These are phyloP conservation scores for Poecile montanus DNA, from an alignment of 2,797 vertebrate species.

Conservation along the genomic window DNA sequence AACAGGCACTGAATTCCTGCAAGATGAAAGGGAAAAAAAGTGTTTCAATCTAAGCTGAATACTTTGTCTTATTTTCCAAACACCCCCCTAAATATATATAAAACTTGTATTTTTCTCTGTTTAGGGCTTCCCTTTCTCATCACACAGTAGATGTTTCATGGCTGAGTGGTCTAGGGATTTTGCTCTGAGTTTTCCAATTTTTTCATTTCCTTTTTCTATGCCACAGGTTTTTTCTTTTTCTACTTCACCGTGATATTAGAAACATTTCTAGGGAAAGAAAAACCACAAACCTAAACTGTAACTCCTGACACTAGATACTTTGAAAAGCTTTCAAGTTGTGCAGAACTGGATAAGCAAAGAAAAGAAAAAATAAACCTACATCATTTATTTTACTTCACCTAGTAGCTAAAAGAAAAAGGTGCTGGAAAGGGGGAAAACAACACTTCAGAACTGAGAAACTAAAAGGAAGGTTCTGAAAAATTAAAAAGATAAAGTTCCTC, in stretches of 20 bases:
- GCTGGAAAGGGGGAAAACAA: constrained; percentile 9
- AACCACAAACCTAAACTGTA: constrained; percentile 35
- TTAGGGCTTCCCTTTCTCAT: not conserved
- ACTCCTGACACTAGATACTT: constrained; percentile 29
- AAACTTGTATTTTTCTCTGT: not conserved
- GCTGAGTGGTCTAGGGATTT: constrained; percentile 19
- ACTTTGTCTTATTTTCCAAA: not conserved
- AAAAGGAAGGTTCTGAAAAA: constrained; percentile 42
- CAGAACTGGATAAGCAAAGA: constrained; percentile 48
- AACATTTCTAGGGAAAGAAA: constrained; percentile 35
- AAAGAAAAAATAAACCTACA: constrained; percentile 49
- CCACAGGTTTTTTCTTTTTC: not conserved
- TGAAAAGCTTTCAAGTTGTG: constrained; percentile 63
- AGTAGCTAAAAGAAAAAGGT: constrained; percentile 43
- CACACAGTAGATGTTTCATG: not conserved
- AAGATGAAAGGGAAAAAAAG: accelerated
- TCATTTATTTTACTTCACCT: constrained; percentile 43
- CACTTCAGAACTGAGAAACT: constrained; percentile 24
- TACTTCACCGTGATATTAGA: constrained; percentile 30
- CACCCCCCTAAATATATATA: not conserved
- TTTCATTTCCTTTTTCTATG: constrained; percentile 24
- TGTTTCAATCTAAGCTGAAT: not conserved
- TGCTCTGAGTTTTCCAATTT: constrained; percentile 10
- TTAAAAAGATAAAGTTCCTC: constrained; percentile 14
- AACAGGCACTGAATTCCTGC: not conserved